phyloP scores from a whole-genome alignment of 2,113 vertebrate genomes.

The Rhynchomys soricoides region DNA sequence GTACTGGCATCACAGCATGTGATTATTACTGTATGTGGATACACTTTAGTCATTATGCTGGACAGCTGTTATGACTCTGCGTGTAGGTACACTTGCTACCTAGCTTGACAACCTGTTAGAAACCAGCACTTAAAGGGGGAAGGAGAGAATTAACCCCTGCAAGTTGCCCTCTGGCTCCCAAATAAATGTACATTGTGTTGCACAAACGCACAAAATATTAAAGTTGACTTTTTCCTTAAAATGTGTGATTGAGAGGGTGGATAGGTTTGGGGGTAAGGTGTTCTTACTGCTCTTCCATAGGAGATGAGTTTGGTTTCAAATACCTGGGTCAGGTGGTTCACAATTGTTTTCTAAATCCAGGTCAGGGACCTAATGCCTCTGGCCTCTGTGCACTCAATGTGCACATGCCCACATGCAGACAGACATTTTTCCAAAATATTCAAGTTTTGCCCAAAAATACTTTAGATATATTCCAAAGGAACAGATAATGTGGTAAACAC shows the following conservation, averaged over 20 bases:
- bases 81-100: background rate
- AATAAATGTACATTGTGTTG: background rate
- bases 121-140: background rate
- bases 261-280: background rate
- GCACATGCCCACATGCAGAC: background rate
- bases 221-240: constrained; percentile 55
- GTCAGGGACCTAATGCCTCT: background rate
- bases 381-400: too few relatives aligned
- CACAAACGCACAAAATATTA: background rate
- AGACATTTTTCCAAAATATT: constrained; percentile 36
- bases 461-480: constrained; percentile 21
- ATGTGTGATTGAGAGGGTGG: background rate
- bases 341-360: background rate
- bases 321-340: background rate
- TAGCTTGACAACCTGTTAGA: background rate
- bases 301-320: background rate
- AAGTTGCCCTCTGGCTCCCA: background rate
- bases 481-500: constrained; percentile 19
- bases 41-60: background rate
- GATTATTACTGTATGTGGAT: background rate
- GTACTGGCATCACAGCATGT: background rate
- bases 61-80: background rate
- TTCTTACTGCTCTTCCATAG: background rate
- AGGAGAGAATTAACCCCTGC: background rate
- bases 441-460: constrained; percentile 53